Percentiles rank a stretch among this genome's conserved stretches.
Conservation (phyloP, 1,140 invertebrate species). For the Drosophila lacertosa region DNA sequence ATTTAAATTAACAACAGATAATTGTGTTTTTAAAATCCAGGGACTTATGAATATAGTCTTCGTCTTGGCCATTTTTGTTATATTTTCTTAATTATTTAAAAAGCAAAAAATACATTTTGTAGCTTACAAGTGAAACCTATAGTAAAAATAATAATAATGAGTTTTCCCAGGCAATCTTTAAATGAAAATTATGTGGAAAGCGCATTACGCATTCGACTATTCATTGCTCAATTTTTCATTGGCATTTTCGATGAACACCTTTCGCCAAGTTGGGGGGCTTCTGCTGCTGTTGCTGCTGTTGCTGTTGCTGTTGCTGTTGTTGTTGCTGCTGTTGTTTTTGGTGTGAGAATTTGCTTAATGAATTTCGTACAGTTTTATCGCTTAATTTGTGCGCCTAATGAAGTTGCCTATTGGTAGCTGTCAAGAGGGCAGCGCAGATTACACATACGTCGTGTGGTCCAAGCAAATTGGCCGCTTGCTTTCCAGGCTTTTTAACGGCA, state of each 20-base stretch:
- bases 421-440: slow-evolving; percentile 52
- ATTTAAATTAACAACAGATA: too few species aligned
- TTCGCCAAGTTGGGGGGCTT: slow-evolving; percentile 42
- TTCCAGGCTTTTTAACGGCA: slow-evolving; percentile 16
- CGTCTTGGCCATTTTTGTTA: too few species aligned
- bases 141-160: too few species aligned
- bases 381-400: slow-evolving; percentile 76
- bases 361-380: slow-evolving; percentile 74
- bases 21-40: too few species aligned
- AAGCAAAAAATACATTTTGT: too few species aligned
- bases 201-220: slow-evolving; percentile 15
- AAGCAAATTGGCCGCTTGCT: slow-evolving; percentile 34
- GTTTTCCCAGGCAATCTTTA: too few species aligned
- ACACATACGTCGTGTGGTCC: slow-evolving; percentile 69
- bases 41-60: too few species aligned
- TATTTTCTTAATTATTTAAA: too few species aligned
- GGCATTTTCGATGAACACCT: slow-evolving; percentile 38
- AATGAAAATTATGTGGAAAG: too few species aligned
- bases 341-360: slow-evolving; percentile 76
- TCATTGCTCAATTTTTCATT: neutral
- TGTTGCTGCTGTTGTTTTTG: slow-evolving; percentile 43
- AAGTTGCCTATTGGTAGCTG: slow-evolving; percentile 67
- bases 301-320: slow-evolving; percentile 51
- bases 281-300: slow-evolving; percentile 28
- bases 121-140: too few species aligned